Percentiles rank a stretch among this genome's conserved stretches.
Evolutionary conservation across 1,140 invertebrate genomes (phyloP).

Genomic region (Drosophila yakuba): DNA sequence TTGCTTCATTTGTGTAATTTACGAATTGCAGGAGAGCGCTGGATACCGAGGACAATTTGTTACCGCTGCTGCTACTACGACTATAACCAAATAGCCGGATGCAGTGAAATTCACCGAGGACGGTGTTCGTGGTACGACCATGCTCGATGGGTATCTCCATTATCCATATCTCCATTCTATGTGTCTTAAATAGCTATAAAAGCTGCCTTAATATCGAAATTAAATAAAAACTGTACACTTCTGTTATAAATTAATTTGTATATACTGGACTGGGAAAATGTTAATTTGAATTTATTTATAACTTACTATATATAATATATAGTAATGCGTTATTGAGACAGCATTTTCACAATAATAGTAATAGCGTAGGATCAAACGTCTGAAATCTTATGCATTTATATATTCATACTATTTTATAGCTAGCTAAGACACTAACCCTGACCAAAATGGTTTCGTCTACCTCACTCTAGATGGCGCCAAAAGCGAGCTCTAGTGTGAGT

Average conservation of each 20-base stretch:
- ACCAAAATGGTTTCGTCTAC: neutral
- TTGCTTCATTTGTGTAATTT: slow-evolving; percentile 1
- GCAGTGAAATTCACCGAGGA: slow-evolving; percentile 48
- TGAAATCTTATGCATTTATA: too few relatives aligned
- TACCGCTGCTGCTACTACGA: slow-evolving; percentile 67
- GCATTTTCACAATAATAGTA: too few relatives aligned
- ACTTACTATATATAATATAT: too few relatives aligned
- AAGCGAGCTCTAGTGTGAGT: neutral
- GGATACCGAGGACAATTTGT: slow-evolving; percentile 17
- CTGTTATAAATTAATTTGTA: too few relatives aligned
- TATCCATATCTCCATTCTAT: neutral
- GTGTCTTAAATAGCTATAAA: neutral
- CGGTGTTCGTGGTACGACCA: slow-evolving; percentile 27
- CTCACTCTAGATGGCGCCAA: neutral
- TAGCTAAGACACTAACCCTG: neutral
- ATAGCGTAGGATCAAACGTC: too few relatives aligned
- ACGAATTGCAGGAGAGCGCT: slow-evolving; percentile 29
- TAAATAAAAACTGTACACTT: too few relatives aligned
- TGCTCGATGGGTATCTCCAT: neutral
- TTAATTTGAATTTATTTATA: too few relatives aligned
- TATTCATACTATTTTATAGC: neutral
- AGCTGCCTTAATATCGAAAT: too few relatives aligned
- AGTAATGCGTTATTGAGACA: too few relatives aligned
- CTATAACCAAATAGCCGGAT: slow-evolving; percentile 47
- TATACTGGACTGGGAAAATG: too few relatives aligned